Evolutionary conservation across 2,113 vertebrate genomes (phyloP).

Genomic region (Guaruba guarouba): DNA sequence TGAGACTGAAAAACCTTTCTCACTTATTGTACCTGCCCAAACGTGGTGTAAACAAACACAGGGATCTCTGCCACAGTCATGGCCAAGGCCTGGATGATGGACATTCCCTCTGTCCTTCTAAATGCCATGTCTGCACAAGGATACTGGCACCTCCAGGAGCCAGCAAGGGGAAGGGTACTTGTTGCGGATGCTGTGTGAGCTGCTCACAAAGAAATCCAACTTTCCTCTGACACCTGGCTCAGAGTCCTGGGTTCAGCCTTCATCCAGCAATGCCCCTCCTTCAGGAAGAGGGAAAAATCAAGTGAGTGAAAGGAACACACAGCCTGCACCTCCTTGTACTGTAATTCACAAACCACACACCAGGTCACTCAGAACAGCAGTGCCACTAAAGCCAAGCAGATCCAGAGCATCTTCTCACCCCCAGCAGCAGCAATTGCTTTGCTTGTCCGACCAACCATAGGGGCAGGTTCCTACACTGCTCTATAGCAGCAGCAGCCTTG

Average conservation of each 20-base stretch:
- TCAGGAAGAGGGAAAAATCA: background rate
- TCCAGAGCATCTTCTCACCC: background rate
- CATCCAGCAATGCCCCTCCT: constrained; percentile 5
- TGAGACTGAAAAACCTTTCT: background rate
- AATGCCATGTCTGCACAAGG: constrained; percentile 80
- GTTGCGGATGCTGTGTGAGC: background rate
- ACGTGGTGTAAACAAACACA: constrained; percentile 93
- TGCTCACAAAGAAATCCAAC: background rate
- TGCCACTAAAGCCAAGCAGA: background rate
- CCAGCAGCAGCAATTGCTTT: background rate
- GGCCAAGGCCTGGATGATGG: constrained; percentile 93
- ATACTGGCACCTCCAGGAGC: background rate
- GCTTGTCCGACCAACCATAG: background rate
- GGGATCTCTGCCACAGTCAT: constrained; percentile 99
- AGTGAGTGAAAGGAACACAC: background rate
- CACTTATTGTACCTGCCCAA: constrained; percentile 86
- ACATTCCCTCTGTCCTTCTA: constrained; percentile 85
- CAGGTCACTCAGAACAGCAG: background rate
- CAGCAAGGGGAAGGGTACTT: background rate
- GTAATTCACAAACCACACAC: background rate
- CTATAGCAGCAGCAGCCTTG: background rate
- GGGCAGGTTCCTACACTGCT: background rate
- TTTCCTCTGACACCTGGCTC: background rate
- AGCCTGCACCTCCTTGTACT: background rate
- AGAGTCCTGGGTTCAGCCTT: background rate